Evolutionary conservation across 2,113 vertebrate species (phyloP).

Genomic region (Gallinago undulata): DNA sequence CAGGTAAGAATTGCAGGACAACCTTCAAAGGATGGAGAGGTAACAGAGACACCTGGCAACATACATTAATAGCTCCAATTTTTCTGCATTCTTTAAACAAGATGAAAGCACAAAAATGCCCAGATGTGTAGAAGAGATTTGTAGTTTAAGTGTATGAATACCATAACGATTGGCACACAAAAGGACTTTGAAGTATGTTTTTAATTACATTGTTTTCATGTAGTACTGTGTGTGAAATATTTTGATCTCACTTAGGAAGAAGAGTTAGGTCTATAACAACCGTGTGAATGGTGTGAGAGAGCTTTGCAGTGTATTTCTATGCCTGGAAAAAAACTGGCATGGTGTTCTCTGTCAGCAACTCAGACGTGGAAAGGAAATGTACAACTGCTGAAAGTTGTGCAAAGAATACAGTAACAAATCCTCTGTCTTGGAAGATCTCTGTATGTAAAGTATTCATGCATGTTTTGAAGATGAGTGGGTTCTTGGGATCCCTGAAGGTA

Average conservation of each 20-base stretch:
- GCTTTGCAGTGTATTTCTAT: neutral
- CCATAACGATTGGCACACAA: neutral
- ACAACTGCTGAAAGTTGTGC: constrained; percentile 42
- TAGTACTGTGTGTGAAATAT: neutral
- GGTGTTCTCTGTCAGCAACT: constrained; percentile 4
- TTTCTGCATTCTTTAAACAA: neutral
- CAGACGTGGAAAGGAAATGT: constrained; percentile 1
- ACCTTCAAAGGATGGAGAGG: neutral
- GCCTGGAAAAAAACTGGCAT: neutral
- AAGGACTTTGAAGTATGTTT: neutral
- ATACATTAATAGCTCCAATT: neutral
- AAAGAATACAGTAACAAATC: neutral
- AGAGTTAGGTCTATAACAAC: neutral
- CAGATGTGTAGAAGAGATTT: neutral
- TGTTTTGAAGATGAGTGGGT: neutral
- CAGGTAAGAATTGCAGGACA: neutral
- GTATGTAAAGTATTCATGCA: neutral
- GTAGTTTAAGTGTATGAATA: neutral
- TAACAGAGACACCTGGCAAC: neutral
- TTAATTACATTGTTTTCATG: constrained; percentile 2
- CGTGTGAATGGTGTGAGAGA: neutral
- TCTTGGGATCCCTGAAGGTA: neutral
- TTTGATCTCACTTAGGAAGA: constrained; percentile 16
- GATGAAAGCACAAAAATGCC: neutral
- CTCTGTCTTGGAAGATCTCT: constrained; percentile 27